phyloP scores from a whole-genome alignment of 2,113 vertebrate species.

The Isurus oxyrinchus region DNA sequence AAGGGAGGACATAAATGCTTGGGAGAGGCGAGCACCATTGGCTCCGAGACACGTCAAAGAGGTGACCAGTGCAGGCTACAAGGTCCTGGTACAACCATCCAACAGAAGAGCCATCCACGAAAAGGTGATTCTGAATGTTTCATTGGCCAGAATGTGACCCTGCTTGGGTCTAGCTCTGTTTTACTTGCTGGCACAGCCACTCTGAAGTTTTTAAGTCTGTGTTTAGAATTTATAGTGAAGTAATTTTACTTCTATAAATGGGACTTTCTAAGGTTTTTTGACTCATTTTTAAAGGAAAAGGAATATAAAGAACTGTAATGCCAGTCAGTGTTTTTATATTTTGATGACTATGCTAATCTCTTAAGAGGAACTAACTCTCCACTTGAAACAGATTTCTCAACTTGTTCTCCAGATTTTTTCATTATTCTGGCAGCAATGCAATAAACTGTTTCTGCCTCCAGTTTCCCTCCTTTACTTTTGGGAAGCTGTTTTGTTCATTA shows the following conservation, averaged over 20 bases:
- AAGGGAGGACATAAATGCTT: slow-evolving; percentile 84
- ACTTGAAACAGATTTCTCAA: neutral
- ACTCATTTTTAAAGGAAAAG: neutral
- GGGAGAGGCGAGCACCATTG: slow-evolving; percentile 89
- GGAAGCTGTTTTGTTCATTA: neutral
- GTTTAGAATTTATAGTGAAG: neutral
- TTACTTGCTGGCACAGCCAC: neutral
- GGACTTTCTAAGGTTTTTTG: neutral
- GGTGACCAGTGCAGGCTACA: slow-evolving; percentile 79
- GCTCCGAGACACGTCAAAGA: slow-evolving; percentile 84
- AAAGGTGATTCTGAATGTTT: slow-evolving; percentile 59
- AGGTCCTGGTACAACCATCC: slow-evolving; percentile 88
- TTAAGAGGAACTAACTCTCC: neutral
- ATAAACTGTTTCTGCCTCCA: neutral
- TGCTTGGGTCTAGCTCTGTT: neutral
- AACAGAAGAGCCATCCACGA: slow-evolving; percentile 89
- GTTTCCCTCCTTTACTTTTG: neutral
- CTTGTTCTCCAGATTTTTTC: neutral
- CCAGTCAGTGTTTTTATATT: neutral
- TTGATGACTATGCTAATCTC: neutral
- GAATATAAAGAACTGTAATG: neutral
- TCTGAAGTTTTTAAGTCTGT: neutral
- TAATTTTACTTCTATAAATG: neutral
- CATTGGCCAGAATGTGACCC: neutral
- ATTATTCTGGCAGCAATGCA: neutral